These are phyloP conservation scores for Triplophysa bombifrons DNA, from an alignment of 2,797 vertebrate genomes.

Conservation along the genomic window DNA sequence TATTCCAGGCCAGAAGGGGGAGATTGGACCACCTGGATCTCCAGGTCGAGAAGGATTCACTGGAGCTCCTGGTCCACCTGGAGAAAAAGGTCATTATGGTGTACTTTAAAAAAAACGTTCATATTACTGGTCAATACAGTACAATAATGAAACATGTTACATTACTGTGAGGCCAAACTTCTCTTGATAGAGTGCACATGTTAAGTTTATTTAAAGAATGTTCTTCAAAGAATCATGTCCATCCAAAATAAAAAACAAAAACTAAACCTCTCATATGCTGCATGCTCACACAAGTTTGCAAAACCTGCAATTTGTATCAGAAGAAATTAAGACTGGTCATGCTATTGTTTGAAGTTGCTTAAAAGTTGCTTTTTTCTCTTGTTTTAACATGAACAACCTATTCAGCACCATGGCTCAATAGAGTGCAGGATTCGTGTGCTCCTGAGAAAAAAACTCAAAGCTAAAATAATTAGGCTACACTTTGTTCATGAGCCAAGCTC, in stretches of 20 bases:
- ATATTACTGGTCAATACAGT: too few relatives aligned
- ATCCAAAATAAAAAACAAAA: not conserved
- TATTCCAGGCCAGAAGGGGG: constrained; percentile 81
- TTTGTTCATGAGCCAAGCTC: not conserved
- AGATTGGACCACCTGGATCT: constrained; percentile 76
- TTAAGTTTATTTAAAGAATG: not conserved
- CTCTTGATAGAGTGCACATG: too few relatives aligned
- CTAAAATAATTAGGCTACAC: not conserved
- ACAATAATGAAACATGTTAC: too few relatives aligned
- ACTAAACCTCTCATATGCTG: not conserved
- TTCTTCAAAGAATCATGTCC: not conserved
- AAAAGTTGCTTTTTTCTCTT: constrained; percentile 1
- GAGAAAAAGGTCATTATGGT: constrained; percentile 70
- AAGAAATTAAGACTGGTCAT: constrained; percentile 3
- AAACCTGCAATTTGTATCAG: not conserved
- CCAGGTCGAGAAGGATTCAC: constrained; percentile 74
- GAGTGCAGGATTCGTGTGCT: not conserved
- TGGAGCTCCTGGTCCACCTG: constrained; percentile 72
- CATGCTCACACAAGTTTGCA: constrained; percentile 33
- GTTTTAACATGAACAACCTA: not conserved
- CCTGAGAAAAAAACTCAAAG: not conserved
- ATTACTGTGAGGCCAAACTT: too few relatives aligned
- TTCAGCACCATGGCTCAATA: not conserved
- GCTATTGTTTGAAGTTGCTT: constrained; percentile 8
- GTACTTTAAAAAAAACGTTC: too few relatives aligned